Percentiles rank a stretch among this genome's conserved stretches.
Evolutionary conservation across 2,797 vertebrate species (phyloP).

Genomic region (Enteromius argenteus): DNA sequence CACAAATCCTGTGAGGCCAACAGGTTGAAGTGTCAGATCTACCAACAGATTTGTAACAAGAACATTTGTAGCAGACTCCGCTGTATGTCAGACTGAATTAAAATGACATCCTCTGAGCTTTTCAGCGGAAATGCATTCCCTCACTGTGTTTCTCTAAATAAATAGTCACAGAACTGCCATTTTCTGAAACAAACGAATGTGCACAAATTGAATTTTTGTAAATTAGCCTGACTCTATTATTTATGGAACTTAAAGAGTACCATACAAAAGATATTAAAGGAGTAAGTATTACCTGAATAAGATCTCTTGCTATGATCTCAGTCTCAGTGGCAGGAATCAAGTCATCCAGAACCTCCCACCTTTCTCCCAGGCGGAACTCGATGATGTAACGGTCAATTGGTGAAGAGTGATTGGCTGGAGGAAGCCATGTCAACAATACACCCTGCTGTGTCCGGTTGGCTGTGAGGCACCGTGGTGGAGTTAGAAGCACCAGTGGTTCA

Average conservation of each 20-base stretch:
- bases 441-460: constrained; percentile 99
- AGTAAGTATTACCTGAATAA: constrained; percentile 86
- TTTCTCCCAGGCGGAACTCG: constrained; percentile 95
- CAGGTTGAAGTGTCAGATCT: constrained; percentile 41
- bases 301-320: constrained; percentile 95
- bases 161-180: background rate
- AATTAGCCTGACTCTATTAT: background rate
- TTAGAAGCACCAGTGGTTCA: constrained; percentile 99
- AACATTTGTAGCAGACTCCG: constrained; percentile 33
- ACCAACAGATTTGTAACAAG: constrained; percentile 30
- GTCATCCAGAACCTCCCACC: constrained; percentile 95
- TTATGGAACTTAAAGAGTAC: background rate
- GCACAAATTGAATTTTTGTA: background rate
- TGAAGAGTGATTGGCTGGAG: constrained; percentile 96
- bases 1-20: constrained; percentile 35
- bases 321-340: constrained; percentile 89
- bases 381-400: constrained; percentile 95
- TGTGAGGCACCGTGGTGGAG: constrained; percentile 99
- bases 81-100: constrained; percentile 44
- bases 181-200: background rate
- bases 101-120: constrained; percentile 29
- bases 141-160: background rate
- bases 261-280: background rate
- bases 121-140: background rate
- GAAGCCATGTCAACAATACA: constrained; percentile 97